Evolutionary conservation across 1,140 invertebrate genomes (phyloP).

Genomic region (Monochamus saltuarius): DNA sequence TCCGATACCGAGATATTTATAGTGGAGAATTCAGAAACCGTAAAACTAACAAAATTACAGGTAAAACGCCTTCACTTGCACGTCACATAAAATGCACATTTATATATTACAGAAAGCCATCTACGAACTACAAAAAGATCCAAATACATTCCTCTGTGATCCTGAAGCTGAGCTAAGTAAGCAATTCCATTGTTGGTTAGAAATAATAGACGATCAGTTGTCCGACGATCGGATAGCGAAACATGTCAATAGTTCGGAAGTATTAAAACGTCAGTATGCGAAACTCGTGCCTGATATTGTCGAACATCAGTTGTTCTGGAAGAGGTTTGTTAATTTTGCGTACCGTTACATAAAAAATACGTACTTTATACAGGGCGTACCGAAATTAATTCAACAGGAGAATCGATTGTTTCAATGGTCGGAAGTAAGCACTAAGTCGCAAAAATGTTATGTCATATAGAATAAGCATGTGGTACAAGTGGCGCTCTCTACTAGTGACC

Average conservation of each 20-base stretch:
- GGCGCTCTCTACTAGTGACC: too few species aligned
- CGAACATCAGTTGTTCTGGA: constrained; percentile 59
- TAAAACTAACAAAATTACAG: constrained; percentile 61
- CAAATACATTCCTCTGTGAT: constrained; percentile 52
- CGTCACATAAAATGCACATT: not conserved
- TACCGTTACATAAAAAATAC: not conserved
- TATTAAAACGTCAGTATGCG: constrained; percentile 56
- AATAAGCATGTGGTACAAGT: too few species aligned
- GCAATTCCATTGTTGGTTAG: constrained; percentile 55
- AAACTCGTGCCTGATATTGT: constrained; percentile 59
- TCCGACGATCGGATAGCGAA: constrained; percentile 51
- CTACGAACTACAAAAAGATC: constrained; percentile 52
- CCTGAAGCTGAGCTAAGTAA: constrained; percentile 46
- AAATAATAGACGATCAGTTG: constrained; percentile 54
- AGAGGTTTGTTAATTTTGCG: constrained; percentile 51
- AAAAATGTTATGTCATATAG: too few species aligned
- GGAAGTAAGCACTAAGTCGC: too few species aligned
- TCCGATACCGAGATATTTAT: constrained; percentile 67
- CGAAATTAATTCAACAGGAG: too few species aligned
- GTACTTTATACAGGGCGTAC: too few species aligned
- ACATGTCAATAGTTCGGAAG: constrained; percentile 53
- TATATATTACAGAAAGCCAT: constrained; percentile 40
- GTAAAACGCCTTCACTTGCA: constrained; percentile 42
- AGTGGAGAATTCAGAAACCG: constrained; percentile 59
- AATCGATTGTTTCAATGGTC: too few species aligned